phyloP scores from a whole-genome alignment of 2,113 vertebrate species.

The Syngnathus scovelli region DNA sequence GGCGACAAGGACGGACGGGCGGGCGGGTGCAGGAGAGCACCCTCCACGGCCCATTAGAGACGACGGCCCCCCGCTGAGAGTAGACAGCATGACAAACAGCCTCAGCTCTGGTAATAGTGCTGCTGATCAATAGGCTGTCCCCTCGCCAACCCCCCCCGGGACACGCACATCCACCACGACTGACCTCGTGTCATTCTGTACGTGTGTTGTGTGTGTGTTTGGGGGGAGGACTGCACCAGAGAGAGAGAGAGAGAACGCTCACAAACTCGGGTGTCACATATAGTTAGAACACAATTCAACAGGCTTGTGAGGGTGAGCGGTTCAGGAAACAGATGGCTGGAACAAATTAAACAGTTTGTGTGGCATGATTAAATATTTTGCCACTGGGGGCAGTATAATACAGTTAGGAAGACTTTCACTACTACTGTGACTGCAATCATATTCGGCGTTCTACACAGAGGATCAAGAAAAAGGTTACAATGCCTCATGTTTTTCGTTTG shows the following conservation, averaged over 20 bases:
- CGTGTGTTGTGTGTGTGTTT: constrained; percentile 4
- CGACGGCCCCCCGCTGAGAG: constrained; percentile 54
- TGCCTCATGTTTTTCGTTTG: not conserved
- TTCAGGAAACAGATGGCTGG: too few species aligned
- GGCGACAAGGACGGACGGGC: constrained; percentile 67
- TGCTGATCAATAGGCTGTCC: constrained; percentile 74
- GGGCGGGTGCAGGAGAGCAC: constrained; percentile 61
- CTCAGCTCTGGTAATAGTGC: constrained; percentile 71
- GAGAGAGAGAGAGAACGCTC: constrained; percentile 33
- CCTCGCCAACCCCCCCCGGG: constrained; percentile 46
- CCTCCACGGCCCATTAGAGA: constrained; percentile 66
- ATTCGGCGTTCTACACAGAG: not conserved
- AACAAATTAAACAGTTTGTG: not conserved
- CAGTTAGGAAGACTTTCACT: not conserved
- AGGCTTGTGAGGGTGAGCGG: too few species aligned
- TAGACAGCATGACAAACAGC: constrained; percentile 74
- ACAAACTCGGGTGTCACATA: constrained; percentile 43
- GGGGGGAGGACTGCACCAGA: not conserved
- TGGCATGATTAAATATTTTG: too few species aligned
- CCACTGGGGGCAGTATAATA: too few species aligned
- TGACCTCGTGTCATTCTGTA: constrained; percentile 54
- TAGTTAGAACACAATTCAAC: too few species aligned
- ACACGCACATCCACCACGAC: constrained; percentile 39
- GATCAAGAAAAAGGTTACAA: not conserved
- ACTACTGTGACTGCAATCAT: not conserved